A percentile compares a stretch with the other conserved stretches of the same genome.
These are phyloP conservation scores for Ichneumoninae sp. DNA, from an alignment of 2,888 invertebrate species.

Conservation along the genomic window DNA sequence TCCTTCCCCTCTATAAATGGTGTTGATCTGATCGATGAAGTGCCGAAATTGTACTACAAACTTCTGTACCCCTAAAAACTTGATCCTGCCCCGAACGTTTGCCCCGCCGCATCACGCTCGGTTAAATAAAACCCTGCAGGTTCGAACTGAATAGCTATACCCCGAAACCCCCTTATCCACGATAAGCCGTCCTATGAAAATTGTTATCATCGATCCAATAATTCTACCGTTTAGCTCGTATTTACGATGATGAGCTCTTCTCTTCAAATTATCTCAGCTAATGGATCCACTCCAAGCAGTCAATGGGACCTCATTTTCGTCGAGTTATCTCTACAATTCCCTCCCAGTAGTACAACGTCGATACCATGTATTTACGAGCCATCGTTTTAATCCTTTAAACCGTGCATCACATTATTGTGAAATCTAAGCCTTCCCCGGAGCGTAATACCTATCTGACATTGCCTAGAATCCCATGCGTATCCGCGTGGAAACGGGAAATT, in stretches of 20 bases:
- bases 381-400: not conserved
- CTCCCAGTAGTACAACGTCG: too few relatives aligned
- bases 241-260: not conserved
- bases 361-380: not conserved
- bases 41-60: too few relatives aligned
- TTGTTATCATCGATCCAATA: not conserved
- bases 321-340: not conserved
- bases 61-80: not conserved
- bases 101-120: not conserved
- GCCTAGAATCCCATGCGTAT: not conserved
- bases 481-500: not conserved
- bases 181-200: not conserved
- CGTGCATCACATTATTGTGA: not conserved
- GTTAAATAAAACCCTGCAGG: too few relatives aligned
- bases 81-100: not conserved
- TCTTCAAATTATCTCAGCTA: not conserved
- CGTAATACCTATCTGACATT: not conserved
- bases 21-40: not conserved
- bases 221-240: not conserved
- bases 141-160: not conserved
- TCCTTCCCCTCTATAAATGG: too few relatives aligned
- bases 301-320: not conserved
- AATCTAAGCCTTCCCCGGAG: not conserved
- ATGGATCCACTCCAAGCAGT: not conserved
- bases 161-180: not conserved